Conservation (phyloP, 2,888 invertebrate species). For the Leptopilina syphax region DNA sequence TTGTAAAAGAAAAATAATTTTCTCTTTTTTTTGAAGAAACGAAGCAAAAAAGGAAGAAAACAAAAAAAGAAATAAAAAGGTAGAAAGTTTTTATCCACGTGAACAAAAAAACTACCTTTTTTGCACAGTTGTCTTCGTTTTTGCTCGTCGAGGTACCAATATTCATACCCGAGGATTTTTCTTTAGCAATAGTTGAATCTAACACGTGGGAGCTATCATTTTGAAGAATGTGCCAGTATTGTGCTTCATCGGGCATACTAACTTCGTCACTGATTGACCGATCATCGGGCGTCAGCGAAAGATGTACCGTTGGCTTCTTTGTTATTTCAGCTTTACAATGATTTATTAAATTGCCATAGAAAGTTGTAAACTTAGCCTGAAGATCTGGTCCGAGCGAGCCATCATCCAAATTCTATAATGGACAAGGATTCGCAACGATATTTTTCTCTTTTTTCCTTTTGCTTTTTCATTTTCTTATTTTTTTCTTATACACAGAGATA, state of each 20-base stretch:
- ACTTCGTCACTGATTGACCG: conserved; percentile 73
- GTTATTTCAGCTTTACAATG: conserved; percentile 67
- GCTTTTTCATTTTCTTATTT: background rate
- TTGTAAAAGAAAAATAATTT: background rate
- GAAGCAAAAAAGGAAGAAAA: conserved; percentile 36
- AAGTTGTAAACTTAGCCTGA: conserved; percentile 69
- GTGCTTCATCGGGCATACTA: conserved; percentile 67
- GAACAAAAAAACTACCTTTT: conserved; percentile 67
- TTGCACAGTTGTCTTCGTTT: conserved; percentile 70
- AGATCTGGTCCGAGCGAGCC: conserved; percentile 72
- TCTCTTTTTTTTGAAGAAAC: background rate
- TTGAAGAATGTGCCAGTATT: conserved; percentile 70
- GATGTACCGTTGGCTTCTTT: conserved; percentile 69
- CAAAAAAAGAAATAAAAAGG: conserved; percentile 40
- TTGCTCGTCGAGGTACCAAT: conserved; percentile 66
- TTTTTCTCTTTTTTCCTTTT: conserved; percentile 1
- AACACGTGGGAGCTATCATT: conserved; percentile 69
- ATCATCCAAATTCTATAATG: conserved; percentile 73
- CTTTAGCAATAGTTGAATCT: conserved; percentile 68
- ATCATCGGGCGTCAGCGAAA: conserved; percentile 71
- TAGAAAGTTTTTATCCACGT: conserved; percentile 31
- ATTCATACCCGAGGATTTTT: conserved; percentile 70
- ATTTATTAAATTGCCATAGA: conserved; percentile 70
- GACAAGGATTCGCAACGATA: conserved; percentile 44
- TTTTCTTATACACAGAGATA: background rate